A percentile compares a stretch with the other conserved stretches of the same genome.
phyloP scores from a whole-genome alignment of 1,140 invertebrate genomes.

The Bombus cullumanus region DNA sequence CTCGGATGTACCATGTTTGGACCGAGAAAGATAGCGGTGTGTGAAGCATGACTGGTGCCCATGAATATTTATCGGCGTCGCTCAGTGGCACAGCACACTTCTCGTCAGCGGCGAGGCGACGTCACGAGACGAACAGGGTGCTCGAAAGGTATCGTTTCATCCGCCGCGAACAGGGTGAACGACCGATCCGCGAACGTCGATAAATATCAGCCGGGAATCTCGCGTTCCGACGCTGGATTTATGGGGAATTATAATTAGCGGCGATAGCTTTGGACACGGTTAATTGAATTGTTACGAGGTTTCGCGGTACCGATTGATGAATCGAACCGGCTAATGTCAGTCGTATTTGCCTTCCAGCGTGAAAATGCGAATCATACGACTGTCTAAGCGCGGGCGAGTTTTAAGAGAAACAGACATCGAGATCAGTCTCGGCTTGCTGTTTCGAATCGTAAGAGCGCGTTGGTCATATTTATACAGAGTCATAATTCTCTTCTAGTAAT shows the following conservation, averaged over 20 bases:
- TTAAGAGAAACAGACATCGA: background rate
- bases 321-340: background rate
- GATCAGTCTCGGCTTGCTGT: background rate
- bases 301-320: background rate
- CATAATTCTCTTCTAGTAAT: background rate
- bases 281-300: slow-evolving; percentile 25
- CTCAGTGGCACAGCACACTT: slow-evolving; percentile 54
- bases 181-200: slow-evolving; percentile 14
- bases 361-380: background rate
- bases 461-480: background rate
- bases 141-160: slow-evolving; percentile 34
- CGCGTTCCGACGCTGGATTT: slow-evolving; percentile 7
- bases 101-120: slow-evolving; percentile 32
- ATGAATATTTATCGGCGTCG: slow-evolving; percentile 70
- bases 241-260: slow-evolving; percentile 32
- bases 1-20: slow-evolving; percentile 7
- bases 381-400: no score
- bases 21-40: slow-evolving; percentile 49
- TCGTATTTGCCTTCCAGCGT: background rate
- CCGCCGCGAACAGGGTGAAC: slow-evolving; percentile 16
- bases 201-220: background rate
- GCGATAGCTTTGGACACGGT: slow-evolving; percentile 13
- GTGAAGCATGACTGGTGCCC: slow-evolving; percentile 41
- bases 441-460: background rate
- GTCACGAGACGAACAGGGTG: slow-evolving; percentile 32